These are phyloP conservation scores for Tenodera sinensis DNA, from an alignment of 2,888 invertebrate genomes.

Conservation along the genomic window DNA sequence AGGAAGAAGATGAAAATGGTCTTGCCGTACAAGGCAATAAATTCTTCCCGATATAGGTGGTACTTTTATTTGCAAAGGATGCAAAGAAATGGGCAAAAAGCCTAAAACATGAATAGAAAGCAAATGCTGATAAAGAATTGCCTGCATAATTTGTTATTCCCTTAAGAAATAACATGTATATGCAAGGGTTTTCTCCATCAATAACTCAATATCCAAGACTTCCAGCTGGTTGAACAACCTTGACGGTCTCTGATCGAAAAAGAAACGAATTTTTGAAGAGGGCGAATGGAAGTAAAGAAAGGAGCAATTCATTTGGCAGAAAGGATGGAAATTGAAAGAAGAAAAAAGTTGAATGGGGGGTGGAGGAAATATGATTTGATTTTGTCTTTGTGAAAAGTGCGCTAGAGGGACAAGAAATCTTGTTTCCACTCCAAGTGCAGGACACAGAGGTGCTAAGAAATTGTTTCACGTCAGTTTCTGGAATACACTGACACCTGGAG, in stretches of 20 bases:
- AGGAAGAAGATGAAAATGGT: neutral
- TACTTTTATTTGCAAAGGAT: neutral
- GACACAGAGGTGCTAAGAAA: neutral
- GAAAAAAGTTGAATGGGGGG: neutral
- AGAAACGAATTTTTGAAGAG: neutral
- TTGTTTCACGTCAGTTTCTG: neutral
- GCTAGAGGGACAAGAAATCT: neutral
- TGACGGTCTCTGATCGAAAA: neutral
- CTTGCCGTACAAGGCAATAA: neutral
- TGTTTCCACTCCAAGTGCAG: neutral
- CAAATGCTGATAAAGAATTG: neutral
- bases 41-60: neutral
- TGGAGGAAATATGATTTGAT: neutral
- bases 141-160: neutral
- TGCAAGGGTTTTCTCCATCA: neutral
- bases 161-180: neutral
- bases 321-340: neutral
- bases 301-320: constrained; percentile 1
- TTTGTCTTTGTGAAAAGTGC: neutral
- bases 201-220: neutral
- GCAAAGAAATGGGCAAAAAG: neutral
- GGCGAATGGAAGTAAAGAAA: neutral
- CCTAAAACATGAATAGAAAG: neutral
- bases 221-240: neutral
- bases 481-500: neutral